phyloP scores from a whole-genome alignment of 2,113 vertebrate genomes.

The Leuciscus idus region DNA sequence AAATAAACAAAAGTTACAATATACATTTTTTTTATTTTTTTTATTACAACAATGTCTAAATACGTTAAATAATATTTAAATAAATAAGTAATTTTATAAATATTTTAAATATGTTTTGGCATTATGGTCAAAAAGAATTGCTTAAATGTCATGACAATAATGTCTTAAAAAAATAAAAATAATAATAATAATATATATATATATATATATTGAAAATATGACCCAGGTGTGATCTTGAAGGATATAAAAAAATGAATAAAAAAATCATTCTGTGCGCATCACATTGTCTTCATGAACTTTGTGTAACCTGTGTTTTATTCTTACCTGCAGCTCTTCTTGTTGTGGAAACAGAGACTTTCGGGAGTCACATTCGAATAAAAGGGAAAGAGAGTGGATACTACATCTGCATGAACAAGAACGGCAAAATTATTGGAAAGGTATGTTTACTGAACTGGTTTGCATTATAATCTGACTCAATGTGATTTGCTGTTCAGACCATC shows the following conservation, averaged over 20 bases:
- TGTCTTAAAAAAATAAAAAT: neutral
- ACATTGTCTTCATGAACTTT: neutral
- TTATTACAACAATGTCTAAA: neutral
- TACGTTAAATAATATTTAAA: neutral
- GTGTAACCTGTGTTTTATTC: conserved; percentile 41
- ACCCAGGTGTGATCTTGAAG: neutral
- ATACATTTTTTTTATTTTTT: neutral
- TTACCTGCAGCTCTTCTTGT: conserved; percentile 76
- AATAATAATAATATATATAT: neutral
- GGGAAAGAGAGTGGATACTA: conserved; percentile 83
- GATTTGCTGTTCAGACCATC: neutral
- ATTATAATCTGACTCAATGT: neutral
- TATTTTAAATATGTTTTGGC: neutral
- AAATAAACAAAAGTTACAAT: neutral
- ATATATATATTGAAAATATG: neutral
- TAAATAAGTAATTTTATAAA: neutral
- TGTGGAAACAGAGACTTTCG: conserved; percentile 82
- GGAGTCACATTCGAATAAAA: conserved; percentile 81
- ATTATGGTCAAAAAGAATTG: neutral
- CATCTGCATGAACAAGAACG: conserved; percentile 83
- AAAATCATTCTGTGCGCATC: neutral
- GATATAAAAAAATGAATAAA: neutral
- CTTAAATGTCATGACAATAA: neutral
- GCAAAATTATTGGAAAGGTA: conserved; percentile 81
- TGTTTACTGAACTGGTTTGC: conserved; percentile 27